A percentile compares a stretch with the other conserved stretches of the same genome.
Evolutionary conservation across 2,888 invertebrate genomes (phyloP).

Genomic region (Dryobota labecula): DNA sequence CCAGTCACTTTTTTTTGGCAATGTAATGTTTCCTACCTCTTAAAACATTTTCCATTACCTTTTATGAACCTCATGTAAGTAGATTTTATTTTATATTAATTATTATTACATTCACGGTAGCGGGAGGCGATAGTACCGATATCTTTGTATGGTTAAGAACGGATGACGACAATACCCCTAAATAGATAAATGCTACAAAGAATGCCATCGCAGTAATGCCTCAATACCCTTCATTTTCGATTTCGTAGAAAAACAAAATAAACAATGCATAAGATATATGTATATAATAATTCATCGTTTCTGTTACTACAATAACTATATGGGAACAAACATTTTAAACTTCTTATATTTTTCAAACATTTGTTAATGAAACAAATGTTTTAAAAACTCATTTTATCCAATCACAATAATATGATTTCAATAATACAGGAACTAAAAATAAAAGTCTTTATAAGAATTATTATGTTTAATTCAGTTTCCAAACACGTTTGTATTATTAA

Average conservation of each 20-base stretch:
- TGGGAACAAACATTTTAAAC: conserved; percentile 4
- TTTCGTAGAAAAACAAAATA: not conserved
- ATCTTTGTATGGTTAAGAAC: not conserved
- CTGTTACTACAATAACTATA: conserved; percentile 1
- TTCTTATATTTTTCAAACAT: not conserved
- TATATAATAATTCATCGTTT: not conserved
- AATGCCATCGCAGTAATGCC: not conserved
- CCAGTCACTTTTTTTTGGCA: not conserved
- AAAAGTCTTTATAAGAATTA: conserved; percentile 34
- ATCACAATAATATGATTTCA: conserved; percentile 11
- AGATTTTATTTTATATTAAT: too few relatives aligned
- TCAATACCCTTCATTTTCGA: not conserved
- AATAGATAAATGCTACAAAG: not conserved
- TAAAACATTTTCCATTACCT: not conserved
- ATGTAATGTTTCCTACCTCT: not conserved
- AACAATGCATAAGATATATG: conserved; percentile 5
- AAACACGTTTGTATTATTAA: conserved; percentile 36
- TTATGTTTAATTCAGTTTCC: conserved; percentile 46
- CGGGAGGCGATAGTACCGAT: not conserved
- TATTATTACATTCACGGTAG: not conserved
- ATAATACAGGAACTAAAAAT: conserved; percentile 31
- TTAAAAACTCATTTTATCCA: not conserved
- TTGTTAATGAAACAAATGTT: not conserved
- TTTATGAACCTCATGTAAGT: not conserved
- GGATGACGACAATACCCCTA: not conserved